Conservation (phyloP, 1,140 invertebrate species). For the Lucilia sericata region DNA sequence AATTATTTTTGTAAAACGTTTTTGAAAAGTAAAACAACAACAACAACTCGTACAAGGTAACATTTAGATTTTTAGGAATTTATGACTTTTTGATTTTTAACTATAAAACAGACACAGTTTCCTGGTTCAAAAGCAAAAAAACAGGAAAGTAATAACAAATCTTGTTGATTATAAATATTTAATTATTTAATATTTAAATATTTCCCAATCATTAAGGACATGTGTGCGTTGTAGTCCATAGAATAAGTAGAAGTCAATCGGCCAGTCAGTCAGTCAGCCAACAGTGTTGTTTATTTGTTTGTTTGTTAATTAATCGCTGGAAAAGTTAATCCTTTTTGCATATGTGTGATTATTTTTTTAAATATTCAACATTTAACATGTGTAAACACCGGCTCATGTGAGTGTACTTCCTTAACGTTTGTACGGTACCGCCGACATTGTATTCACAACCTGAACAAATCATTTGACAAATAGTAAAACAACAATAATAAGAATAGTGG, state of each 20-base stretch:
- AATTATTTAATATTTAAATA: neutral
- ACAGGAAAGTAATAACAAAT: neutral
- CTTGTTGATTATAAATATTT: neutral
- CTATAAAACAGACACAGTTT: neutral
- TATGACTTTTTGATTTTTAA: neutral
- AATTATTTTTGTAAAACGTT: no score
- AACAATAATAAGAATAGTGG: neutral
- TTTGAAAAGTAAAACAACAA: no score
- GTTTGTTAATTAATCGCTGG: neutral
- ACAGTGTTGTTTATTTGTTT: neutral
- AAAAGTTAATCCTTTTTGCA: conserved; percentile 21
- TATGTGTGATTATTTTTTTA: neutral
- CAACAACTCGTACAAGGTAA: neutral
- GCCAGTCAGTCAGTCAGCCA: neutral
- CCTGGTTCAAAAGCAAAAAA: neutral
- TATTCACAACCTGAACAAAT: conserved; percentile 22
- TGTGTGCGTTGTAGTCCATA: neutral
- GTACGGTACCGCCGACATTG: neutral
- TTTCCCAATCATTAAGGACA: neutral
- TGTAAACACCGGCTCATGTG: neutral
- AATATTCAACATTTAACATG: neutral
- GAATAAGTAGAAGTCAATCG: no score
- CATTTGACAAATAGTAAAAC: neutral
- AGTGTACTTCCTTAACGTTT: neutral
- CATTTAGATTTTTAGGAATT: neutral